A percentile compares a stretch with the other conserved stretches of the same genome.
Conservation (phyloP, 2,888 invertebrate species). For the Cataglyphis altisquamis region DNA sequence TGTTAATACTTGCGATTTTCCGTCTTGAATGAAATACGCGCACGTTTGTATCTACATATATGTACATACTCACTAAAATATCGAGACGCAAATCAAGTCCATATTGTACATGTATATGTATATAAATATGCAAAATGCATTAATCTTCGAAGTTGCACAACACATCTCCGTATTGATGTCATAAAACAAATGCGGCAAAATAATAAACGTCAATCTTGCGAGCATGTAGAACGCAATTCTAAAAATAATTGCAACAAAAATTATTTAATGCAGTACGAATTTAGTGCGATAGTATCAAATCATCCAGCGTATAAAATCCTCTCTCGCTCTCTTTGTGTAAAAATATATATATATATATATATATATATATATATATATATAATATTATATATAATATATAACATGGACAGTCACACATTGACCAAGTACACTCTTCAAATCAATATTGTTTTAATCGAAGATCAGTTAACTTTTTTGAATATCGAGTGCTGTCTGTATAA, state of each 20-base stretch:
- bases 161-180: not conserved
- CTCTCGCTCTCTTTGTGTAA: constrained; percentile 18
- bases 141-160: not conserved
- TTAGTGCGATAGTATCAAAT: constrained; percentile 15
- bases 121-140: constrained; percentile 8
- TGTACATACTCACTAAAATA: constrained; percentile 51
- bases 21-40: not conserved
- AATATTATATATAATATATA: constrained; percentile 54
- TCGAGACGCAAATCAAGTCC: not conserved
- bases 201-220: not conserved
- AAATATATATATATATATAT: constrained; percentile 4
- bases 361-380: constrained; percentile 22
- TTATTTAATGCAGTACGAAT: not conserved
- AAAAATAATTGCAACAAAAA: not conserved
- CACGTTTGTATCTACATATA: constrained; percentile 29
- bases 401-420: constrained; percentile 42
- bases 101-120: not conserved
- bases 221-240: constrained; percentile 1
- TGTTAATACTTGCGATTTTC: not conserved
- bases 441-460: not conserved
- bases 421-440: constrained; percentile 12
- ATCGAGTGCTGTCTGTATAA: not conserved
- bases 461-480: not conserved
- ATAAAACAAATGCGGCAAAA: constrained; percentile 3
- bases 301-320: constrained; percentile 37